Conservation (phyloP, 2,888 invertebrate genomes). For the Tachina fera region DNA sequence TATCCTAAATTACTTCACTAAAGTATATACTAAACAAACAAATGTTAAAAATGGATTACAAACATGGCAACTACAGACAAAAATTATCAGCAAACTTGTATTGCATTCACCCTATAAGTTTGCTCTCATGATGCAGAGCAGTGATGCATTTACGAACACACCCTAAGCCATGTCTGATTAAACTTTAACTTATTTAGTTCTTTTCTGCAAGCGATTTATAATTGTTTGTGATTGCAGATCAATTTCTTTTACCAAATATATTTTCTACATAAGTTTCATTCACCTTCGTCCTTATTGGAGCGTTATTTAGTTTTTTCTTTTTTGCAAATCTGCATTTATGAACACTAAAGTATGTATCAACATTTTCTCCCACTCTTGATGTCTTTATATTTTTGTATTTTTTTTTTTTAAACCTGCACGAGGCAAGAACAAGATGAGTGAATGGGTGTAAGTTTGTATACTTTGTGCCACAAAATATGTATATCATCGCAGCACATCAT, state of each 20-base stretch:
- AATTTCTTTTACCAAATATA: neutral
- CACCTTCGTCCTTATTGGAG: neutral
- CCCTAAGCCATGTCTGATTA: no score
- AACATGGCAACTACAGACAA: no score
- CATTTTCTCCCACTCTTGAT: neutral
- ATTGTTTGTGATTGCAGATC: no score
- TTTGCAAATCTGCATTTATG: slow-evolving; percentile 14
- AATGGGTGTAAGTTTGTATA: neutral
- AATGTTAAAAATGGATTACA: no score
- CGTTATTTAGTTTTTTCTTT: neutral
- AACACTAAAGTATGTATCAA: neutral
- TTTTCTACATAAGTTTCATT: neutral
- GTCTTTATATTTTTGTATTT: neutral
- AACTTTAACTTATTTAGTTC: no score
- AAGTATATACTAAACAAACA: no score
- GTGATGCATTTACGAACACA: no score
- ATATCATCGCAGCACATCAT: slow-evolving; percentile 27
- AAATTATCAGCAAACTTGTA: no score
- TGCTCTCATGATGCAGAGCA: no score
- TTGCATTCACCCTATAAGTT: no score
- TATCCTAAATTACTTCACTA: no score
- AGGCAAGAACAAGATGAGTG: neutral
- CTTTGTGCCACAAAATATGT: slow-evolving; percentile 18
- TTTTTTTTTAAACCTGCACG: neutral
- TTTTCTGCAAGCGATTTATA: no score